These are phyloP conservation scores for Catalaphyllia jardinei DNA, from an alignment of 64 coral and sea anemone species.

Conservation along the genomic window DNA sequence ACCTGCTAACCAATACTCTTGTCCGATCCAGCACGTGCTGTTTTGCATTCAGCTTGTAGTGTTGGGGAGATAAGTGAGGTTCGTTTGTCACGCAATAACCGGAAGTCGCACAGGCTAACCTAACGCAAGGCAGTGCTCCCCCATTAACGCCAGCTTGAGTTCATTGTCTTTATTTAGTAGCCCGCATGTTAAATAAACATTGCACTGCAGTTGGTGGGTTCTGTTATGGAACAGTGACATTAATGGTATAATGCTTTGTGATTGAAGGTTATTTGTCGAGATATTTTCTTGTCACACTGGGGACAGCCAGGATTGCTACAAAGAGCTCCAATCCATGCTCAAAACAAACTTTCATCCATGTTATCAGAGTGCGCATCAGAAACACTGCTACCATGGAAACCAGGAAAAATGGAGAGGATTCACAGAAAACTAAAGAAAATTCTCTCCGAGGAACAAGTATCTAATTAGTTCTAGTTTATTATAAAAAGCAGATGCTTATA, in stretches of 20 bases:
- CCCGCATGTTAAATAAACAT: no score
- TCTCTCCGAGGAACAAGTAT: background rate
- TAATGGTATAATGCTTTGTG: background rate
- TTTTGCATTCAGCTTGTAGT: no score
- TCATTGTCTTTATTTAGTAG: no score
- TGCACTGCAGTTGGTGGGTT: no score
- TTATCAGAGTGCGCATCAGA: constrained; percentile 62
- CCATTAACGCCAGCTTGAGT: no score
- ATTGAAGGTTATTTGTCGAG: constrained; percentile 73
- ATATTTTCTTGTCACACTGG: constrained; percentile 72
- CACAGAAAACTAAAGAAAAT: constrained; percentile 19
- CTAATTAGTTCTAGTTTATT: background rate
- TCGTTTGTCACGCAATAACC: no score
- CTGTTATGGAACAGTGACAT: no score
- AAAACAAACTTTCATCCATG: constrained; percentile 53
- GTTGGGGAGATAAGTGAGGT: no score
- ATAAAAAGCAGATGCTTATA: background rate
- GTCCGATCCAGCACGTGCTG: no score
- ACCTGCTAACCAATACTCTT: no score
- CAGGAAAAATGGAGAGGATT: constrained; percentile 47
- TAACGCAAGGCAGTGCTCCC: no score
- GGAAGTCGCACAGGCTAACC: no score
- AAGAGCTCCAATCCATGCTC: constrained; percentile 65
- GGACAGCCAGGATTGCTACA: constrained; percentile 69
- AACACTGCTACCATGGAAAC: constrained; percentile 78